Evolutionary conservation across 2,113 vertebrate species (phyloP), one percentile per base, ranked within the genome.

Genomic region (Acanthochromis polyacanthus): DNA sequence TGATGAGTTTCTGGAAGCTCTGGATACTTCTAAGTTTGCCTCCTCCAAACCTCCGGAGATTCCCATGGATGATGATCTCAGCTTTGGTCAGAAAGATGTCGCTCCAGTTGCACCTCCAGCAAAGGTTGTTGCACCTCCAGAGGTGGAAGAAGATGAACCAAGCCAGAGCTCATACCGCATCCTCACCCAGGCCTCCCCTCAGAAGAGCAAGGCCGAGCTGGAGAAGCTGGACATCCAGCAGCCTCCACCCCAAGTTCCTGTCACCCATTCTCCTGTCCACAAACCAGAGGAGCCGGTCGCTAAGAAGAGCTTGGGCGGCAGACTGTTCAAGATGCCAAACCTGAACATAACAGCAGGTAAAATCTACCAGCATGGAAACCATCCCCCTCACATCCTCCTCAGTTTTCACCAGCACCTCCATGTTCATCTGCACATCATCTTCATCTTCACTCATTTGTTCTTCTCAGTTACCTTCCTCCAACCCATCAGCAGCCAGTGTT

Each of bases 1-100:
- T 0, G 94, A 95, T 5, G 95, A 95, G 76, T 95, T 95, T 43
- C 85, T 95, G 0, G 95, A 95, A 83, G 93, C 93, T 6, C 80
- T 95, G 28, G 94, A 95, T 48, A 92, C 88, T 20, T 91, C 91
- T 19, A 93, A 93, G 64, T 93, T 94, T 25, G 82, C 91, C 4
- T 56, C 83, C 17, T 63, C 91, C 43, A 93, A 90, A 51, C 78
- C 86, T 1, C 83, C 93, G 1, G 94, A 94, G 68, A 75, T 92
- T 71, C 70, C 75, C 4, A 58, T 87, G 32, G 93, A 93, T 48
- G 93, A 94, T 4, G 93, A 95, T 14, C 79, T 91, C 0, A 66
- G 64, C 65, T 93, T 90, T n/a, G 76, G 66, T 11, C 55, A 57
- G 9, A 88, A 68, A 46, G 90, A 92, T 3, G 52, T 30, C 1